Evolutionary conservation across 1,140 invertebrate genomes (phyloP).

Genomic region (Caenorhabditis latens): DNA sequence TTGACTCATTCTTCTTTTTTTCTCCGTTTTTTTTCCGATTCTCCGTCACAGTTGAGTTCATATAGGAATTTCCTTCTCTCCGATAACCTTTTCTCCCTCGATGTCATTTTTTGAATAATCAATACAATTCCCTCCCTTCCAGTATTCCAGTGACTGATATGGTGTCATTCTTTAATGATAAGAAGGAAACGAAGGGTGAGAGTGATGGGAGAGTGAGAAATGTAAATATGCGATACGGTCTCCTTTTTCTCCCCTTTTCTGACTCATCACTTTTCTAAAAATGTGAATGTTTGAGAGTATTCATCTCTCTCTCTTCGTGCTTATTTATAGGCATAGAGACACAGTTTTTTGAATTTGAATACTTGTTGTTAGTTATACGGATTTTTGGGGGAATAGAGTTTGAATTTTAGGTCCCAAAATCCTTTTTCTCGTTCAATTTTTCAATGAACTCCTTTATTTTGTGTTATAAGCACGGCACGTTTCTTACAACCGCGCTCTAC

Average conservation of each 20-base stretch:
- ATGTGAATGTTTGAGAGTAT: not conserved
- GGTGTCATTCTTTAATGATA: not conserved
- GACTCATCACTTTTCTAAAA: not conserved
- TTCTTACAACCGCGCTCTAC: no score
- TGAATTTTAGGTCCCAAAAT: no score
- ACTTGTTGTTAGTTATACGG: no score
- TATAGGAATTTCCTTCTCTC: not conserved
- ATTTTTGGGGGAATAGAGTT: no score
- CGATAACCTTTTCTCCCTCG: slow-evolving; percentile 15
- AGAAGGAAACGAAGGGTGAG: not conserved
- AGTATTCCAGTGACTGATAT: not conserved
- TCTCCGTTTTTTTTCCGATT: not conserved
- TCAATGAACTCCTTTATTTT: no score
- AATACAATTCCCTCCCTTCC: not conserved
- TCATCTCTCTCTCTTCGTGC: not conserved
- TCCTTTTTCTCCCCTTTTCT: not conserved
- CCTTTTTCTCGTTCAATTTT: not conserved
- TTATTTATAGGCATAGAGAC: no score
- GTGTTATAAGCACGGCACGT: no score
- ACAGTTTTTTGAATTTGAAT: no score
- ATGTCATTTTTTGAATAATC: slow-evolving; percentile 18
- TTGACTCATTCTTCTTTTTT: not conserved
- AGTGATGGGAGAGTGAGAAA: slow-evolving; percentile 19
- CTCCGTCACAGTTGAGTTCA: not conserved
- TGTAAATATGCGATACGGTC: slow-evolving; percentile 10